phyloP scores from a whole-genome alignment of 2,888 invertebrate genomes.

The Limnephilus lunatus region DNA sequence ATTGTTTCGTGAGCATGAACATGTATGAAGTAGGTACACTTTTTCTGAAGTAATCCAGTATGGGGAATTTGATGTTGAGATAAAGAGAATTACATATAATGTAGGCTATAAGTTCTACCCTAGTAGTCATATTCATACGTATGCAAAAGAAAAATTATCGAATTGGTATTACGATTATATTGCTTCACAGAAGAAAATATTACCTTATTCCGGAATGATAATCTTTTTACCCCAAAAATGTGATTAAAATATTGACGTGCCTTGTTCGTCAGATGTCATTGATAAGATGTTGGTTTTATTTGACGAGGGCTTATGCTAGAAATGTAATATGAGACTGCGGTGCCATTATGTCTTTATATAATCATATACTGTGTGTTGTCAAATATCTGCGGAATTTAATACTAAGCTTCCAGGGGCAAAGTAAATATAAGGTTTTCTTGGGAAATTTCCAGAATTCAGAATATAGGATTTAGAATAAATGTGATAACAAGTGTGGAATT shows the following conservation, averaged over 20 bases:
- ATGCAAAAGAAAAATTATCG: too few species aligned
- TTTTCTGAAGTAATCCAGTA: too few species aligned
- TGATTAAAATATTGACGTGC: background rate
- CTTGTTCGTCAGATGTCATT: background rate
- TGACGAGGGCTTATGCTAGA: background rate
- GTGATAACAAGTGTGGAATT: slow-evolving; percentile 23
- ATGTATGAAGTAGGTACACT: too few species aligned
- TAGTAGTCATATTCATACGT: too few species aligned
- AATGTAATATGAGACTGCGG: background rate
- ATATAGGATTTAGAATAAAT: slow-evolving; percentile 3
- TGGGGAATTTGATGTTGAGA: too few species aligned
- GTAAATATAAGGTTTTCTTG: slow-evolving; percentile 4
- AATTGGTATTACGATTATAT: too few species aligned
- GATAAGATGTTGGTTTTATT: background rate
- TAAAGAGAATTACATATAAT: too few species aligned
- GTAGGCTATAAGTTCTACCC: too few species aligned
- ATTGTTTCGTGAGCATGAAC: too few species aligned
- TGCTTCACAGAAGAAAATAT: too few species aligned
- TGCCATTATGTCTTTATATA: background rate
- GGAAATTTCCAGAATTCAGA: background rate
- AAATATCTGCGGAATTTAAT: slow-evolving; percentile 39
- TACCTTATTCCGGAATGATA: too few species aligned
- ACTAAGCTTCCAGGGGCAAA: slow-evolving; percentile 25
- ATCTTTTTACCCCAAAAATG: too few species aligned
- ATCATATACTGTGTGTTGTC: background rate